Percentiles rank a stretch among this genome's conserved stretches.
These are phyloP conservation scores for Sitta carolinensis DNA, from an alignment of 2,797 vertebrate genomes.

Conservation along the genomic window DNA sequence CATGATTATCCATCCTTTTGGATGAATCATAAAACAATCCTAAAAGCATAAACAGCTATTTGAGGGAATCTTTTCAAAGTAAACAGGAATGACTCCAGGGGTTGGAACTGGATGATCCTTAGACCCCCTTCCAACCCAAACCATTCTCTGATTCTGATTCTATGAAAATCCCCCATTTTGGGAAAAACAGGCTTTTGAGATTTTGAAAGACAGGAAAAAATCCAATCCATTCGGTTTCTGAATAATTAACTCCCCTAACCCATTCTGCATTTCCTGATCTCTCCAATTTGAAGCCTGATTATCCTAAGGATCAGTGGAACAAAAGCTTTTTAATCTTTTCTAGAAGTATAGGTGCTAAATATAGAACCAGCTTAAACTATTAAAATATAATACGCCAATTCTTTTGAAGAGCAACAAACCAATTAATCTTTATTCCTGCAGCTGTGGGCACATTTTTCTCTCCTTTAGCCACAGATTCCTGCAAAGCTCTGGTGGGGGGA, in stretches of 20 bases:
- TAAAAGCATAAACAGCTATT: background rate
- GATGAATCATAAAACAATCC: background rate
- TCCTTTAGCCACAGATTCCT: background rate
- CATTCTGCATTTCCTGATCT: background rate
- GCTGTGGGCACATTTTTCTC: background rate
- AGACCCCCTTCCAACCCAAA: background rate
- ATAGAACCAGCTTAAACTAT: slow-evolving; percentile 25
- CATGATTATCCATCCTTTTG: background rate
- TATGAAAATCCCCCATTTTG: background rate
- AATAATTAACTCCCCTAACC: background rate
- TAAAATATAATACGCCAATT: background rate
- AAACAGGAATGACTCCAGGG: background rate
- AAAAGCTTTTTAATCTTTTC: slow-evolving; percentile 21
- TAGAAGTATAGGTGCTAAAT: slow-evolving; percentile 4
- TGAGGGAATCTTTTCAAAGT: background rate
- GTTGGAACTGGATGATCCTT: rapidly evolving
- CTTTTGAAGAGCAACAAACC: background rate
- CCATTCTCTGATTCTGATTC: background rate
- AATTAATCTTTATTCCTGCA: slow-evolving; percentile 15
- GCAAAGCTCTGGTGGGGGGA: background rate
- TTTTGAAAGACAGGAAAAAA: background rate
- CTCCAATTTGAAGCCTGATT: background rate
- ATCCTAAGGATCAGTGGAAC: background rate
- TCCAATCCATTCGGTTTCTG: background rate
- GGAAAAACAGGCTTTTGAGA: background rate